Evolutionary conservation across 2,888 invertebrate species (phyloP), one percentile per base, ranked within the genome.

Genomic region (Pharmacophagus antenor): DNA sequence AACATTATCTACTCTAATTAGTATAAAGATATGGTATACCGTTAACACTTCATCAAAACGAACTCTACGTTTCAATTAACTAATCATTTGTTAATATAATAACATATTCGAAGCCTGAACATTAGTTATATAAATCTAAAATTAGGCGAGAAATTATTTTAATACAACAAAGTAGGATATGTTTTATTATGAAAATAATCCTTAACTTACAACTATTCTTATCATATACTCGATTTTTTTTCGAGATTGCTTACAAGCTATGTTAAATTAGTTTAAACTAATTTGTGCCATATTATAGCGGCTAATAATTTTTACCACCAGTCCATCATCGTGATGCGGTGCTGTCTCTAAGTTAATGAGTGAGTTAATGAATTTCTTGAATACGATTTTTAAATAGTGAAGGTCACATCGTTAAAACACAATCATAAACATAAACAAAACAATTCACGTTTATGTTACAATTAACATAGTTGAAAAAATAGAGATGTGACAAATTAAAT

Each of bases 261-360:
- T n/a, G n/a, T n/a, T 17, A 42, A 17, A 7, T 17, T 42, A 42
- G 42, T n/a, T 42, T 42, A 17, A 42, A 20, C 10, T 46, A 1
- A 6, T 10, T 47, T 47, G 47, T n/a, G 22, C 47, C 12, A 22
- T 46, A 23, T 1, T n/a, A 47, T 47, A 47, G 47, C 47, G 47
- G n/a, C 47, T 17, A 23, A 47, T 47, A 6, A 15, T 5, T 5
- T 21, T 15, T n/a, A 15, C 47, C 47, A 47, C 47, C 47, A 47
- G n/a, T n/a, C 47, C 47, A 23, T 47, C 22, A 23, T 12, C 12
- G 1, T 6, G 2, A 18, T n/a, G 37, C 37, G 0, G 21, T 51
- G 51, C 37, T 37, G 51, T 37, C 51, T 46, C 17, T 42, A 15
- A 15, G n/a, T 42, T 42, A 42, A 42, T 31, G 31, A 31, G 12